These are phyloP conservation scores for Herpetotheres cachinnans DNA, from an alignment of 2,113 vertebrate species.

Conservation along the genomic window DNA sequence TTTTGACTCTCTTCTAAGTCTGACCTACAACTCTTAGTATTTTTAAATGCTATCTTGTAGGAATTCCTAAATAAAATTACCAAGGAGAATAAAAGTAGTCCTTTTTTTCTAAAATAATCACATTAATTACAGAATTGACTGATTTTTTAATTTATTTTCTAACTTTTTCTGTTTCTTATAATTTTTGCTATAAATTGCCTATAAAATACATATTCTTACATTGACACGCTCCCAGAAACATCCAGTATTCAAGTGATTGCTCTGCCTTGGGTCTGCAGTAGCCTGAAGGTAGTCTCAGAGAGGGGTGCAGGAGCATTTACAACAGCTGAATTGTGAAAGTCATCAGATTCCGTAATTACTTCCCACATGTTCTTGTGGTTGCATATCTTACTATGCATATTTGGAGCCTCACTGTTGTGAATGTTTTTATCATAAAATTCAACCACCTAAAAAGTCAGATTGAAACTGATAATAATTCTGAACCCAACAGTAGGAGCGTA, in stretches of 20 bases:
- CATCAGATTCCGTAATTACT: conserved; percentile 67
- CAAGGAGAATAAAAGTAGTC: background rate
- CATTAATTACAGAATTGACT: background rate
- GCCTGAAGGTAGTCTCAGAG: conserved; percentile 22
- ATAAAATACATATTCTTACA: conserved; percentile 29
- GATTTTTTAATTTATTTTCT: background rate
- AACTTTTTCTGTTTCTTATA: background rate
- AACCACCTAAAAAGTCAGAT: conserved; percentile 54
- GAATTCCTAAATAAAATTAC: background rate
- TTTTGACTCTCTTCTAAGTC: background rate
- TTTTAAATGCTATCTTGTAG: background rate
- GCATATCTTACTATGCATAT: conserved; percentile 76
- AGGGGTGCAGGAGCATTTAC: background rate
- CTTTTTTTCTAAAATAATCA: background rate
- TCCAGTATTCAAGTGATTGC: conserved; percentile 72
- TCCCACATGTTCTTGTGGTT: conserved; percentile 65
- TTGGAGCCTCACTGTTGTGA: conserved; percentile 74
- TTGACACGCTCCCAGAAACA: conserved; percentile 68
- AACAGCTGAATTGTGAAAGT: conserved; percentile 19
- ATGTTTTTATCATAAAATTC: conserved; percentile 67
- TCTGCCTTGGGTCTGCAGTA: conserved; percentile 48
- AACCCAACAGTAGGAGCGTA: background rate
- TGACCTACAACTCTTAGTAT: background rate
- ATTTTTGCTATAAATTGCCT: background rate
- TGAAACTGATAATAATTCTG: background rate